Conservation (phyloP, 2,888 invertebrate genomes). For the Drosophila antonietae region DNA sequence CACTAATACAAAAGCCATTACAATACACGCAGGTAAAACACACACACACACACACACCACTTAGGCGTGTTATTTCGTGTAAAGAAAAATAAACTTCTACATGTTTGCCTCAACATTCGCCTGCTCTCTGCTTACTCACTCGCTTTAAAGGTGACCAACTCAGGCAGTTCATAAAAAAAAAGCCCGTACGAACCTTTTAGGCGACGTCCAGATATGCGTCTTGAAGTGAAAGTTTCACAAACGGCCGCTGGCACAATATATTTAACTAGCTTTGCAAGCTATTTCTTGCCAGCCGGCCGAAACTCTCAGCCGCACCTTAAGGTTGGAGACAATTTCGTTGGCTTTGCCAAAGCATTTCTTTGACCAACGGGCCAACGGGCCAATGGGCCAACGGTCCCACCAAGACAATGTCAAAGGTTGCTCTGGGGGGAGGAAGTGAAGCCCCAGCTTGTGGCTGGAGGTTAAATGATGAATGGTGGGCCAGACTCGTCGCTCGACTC, state of each 20-base stretch:
- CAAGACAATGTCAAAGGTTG: conserved; percentile 59
- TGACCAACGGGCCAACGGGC: conserved; percentile 43
- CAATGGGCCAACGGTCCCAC: conserved; percentile 20
- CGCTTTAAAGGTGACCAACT: conserved; percentile 61
- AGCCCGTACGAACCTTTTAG: conserved; percentile 41
- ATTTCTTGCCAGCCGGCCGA: conserved; percentile 45
- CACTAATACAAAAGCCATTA: conserved; percentile 79
- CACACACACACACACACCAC: conserved; percentile 28
- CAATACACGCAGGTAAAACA: conserved; percentile 67
- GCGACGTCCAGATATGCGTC: conserved; percentile 2
- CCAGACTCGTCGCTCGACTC: conserved; percentile 52
- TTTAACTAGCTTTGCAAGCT: conserved; percentile 72
- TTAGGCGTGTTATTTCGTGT: conserved; percentile 38
- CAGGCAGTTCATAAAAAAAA: conserved; percentile 44
- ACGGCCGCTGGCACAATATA: conserved; percentile 72
- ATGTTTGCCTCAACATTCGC: conserved; percentile 52
- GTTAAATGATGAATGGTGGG: conserved; percentile 72
- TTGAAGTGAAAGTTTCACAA: conserved; percentile 55
- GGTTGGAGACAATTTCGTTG: conserved; percentile 65
- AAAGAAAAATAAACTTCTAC: conserved; percentile 42
- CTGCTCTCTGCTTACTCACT: conserved; percentile 11
- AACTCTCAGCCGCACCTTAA: conserved; percentile 61
- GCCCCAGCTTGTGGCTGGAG: conserved; percentile 25
- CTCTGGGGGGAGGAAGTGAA: conserved; percentile 39
- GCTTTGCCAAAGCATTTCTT: conserved; percentile 38